Evolutionary conservation across 2,113 vertebrate species (phyloP), one percentile per base, ranked within the genome.

Genomic region (Condylura cristata): DNA sequence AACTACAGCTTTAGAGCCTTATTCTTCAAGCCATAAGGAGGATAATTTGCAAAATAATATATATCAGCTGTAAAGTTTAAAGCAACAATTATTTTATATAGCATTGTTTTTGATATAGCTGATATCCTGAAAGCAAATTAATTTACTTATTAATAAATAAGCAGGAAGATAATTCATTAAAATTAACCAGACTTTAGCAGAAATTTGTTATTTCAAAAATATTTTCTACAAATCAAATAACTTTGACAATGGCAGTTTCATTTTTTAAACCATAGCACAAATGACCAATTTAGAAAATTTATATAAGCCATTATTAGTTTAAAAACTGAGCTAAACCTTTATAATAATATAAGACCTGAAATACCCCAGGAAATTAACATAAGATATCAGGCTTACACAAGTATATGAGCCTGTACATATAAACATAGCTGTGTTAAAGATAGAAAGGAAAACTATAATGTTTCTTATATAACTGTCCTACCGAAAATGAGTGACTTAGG

Each of bases 251-350:
- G 71, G 5, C 20, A 85, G 48, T 51, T 83, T 68, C 17, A 39
- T 87, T 92, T 75, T 63, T 46, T 53, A 70, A 93, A 79, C n/a
- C 78, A 32, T 2, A 81, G 12, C 46, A 92, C 20, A 90, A 95
- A 60, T 75, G 34, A 65, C 68, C 39, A 87, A 89, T 81, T 93
- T 86, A 95, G 34, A 72, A 89, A 88, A 87, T 85, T 71, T 71
- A 68, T 30, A 61, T 28, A 95, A 74, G 63, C 72, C 30, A 46
- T 48, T 58, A 53, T 39, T 83, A 78, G 88, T 87, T 88, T 88
- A 51, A 96, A 84, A 68, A 34, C 12, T 24, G 17, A 91, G n/a
- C 48, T 63, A 56, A 56, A n/a, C n/a, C 17, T 75, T 94, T 70
- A 70, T 7, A 82, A 68, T 60, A 79, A 48, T n/a, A 68, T 12